Conservation (phyloP, 2,797 vertebrate genomes). For the Lagocephalus sceleratus region DNA sequence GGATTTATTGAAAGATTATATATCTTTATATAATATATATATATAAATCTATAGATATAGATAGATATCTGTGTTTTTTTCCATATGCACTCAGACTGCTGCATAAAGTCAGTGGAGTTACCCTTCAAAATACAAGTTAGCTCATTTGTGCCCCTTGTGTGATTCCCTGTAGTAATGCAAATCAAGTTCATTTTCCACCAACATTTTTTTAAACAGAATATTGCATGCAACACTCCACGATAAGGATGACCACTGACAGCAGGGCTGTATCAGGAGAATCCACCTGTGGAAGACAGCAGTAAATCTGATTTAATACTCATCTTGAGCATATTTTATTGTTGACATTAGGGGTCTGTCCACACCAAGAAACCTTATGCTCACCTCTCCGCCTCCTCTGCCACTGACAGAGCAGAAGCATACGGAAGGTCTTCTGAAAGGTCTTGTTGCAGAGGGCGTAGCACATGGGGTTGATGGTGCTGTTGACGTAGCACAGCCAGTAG, state of each 20-base stretch:
- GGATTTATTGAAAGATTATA: too few species aligned
- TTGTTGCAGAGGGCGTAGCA: conserved; percentile 99
- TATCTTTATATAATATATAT: too few species aligned
- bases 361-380: conserved; percentile 89
- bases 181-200: conserved; percentile 21
- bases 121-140: conserved; percentile 1
- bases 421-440: conserved; percentile 97
- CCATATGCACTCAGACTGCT: neutral
- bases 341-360: conserved; percentile 77
- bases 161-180: conserved; percentile 7
- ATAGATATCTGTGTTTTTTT: too few species aligned
- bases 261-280: conserved; percentile 13
- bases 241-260: conserved; percentile 23
- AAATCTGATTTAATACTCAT: neutral
- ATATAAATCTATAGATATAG: too few species aligned
- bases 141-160: neutral
- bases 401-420: conserved; percentile 92
- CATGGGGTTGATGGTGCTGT: conserved; percentile 98
- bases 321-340: conserved; percentile 69
- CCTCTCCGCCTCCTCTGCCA: conserved; percentile 87
- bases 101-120: neutral
- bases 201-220: conserved; percentile 28
- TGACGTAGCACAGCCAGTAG: conserved; percentile 98
- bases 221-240: conserved; percentile 40
- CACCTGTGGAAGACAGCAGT: conserved; percentile 1